Evolutionary conservation across 2,797 vertebrate genomes (phyloP), one percentile per base, ranked within the genome.

Genomic region (Coregonus sp.): DNA sequence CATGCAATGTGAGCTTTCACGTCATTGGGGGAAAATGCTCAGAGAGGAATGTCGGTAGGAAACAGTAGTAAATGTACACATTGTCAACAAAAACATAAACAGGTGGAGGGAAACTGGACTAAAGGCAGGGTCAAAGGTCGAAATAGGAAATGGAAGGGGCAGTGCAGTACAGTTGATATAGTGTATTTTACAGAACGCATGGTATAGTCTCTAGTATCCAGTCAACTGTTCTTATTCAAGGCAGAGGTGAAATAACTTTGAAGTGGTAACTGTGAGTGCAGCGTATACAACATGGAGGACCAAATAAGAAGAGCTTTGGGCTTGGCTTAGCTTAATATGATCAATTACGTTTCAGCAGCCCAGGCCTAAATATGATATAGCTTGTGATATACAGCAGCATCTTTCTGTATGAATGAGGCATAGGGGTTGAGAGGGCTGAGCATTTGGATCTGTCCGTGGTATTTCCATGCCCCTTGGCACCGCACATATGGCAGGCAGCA

Each of bases 11-110:
- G n/a, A 40, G 18, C 33, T 11, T 56, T 54, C 50, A 18, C 50
- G 31, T 52, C 50, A 25, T 31, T 56, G 0, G 20, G 5, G 31
- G 33, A n/a, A 0, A 14, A 33, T 18, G 50, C 29, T 40, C 5
- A 61, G 52, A n/a, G 31, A 4, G 33, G 56, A 73, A 63, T 63
- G n/a, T 63, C 33, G 15, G 35, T 61, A 61, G 35, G 56, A 63
- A 73, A 61, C n/a, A 2, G 4, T 31, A 29, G 72, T 73, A 73
- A 73, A 61, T 47, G 25, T 25, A 73, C 72, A 61, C 20, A n/a
- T 25, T 59, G 52, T 59, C 56, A 61, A 73, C 56, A 40, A 63
- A 63, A 54, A 40, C 54, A 20, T 61, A 25, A 37, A 47, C 9
- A 11, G 20, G 35, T 11, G 70, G 25, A 14, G 56, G 11, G 6